Conservation (phyloP, 2,888 invertebrate genomes). For the Drosophila mayaguana region DNA sequence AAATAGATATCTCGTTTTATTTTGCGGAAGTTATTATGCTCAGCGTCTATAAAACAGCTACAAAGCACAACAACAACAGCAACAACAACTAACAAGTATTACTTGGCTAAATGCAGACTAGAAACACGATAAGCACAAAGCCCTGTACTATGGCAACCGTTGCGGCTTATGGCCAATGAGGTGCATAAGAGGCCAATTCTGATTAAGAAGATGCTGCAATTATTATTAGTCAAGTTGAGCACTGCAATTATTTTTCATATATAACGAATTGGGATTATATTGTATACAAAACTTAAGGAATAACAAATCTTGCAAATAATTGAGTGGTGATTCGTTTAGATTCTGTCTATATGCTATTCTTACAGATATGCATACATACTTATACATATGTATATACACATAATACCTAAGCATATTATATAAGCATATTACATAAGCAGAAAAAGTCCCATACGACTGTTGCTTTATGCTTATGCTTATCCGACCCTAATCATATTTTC, state of each 20-base stretch:
- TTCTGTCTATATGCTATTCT: background rate
- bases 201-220: background rate
- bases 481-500: too few species aligned
- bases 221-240: background rate
- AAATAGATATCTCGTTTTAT: slow-evolving; percentile 58
- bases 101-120: background rate
- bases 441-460: too few species aligned
- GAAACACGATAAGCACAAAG: background rate
- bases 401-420: background rate
- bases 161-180: background rate
- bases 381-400: background rate
- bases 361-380: background rate
- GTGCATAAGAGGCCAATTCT: background rate
- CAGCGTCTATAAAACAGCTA: slow-evolving; percentile 10
- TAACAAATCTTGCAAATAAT: too few species aligned
- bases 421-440: background rate
- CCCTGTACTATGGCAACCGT: background rate
- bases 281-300: too few species aligned
- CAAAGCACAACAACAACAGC: background rate
- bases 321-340: background rate
- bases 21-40: slow-evolving; percentile 32
- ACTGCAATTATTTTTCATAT: background rate
- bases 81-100: background rate
- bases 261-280: background rate
- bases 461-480: too few species aligned